Conservation (phyloP, 2,113 vertebrate genomes). For the Procavia capensis region DNA sequence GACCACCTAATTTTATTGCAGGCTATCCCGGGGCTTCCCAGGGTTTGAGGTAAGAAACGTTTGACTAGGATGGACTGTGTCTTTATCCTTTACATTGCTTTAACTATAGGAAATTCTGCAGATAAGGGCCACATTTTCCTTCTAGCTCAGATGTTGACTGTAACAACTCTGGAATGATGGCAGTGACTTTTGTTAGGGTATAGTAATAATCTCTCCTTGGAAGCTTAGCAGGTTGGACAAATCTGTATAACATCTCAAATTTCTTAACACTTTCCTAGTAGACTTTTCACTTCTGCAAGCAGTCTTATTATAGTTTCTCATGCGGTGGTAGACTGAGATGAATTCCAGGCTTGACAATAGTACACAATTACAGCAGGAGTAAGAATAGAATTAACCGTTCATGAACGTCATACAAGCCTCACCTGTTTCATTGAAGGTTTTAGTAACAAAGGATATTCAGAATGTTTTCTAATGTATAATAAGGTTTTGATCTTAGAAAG, state of each 20-base stretch:
- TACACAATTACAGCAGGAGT: not conserved
- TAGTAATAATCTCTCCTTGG: not conserved
- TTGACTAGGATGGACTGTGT: too few species aligned
- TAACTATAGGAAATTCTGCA: too few species aligned
- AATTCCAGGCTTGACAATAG: not conserved
- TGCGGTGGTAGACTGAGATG: not conserved
- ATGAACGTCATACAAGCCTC: conserved; percentile 53
- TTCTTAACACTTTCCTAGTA: conserved; percentile 16
- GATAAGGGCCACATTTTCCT: too few species aligned
- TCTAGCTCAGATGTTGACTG: not conserved
- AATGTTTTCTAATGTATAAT: conserved; percentile 28
- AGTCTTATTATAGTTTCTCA: not conserved
- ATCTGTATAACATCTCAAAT: not conserved
- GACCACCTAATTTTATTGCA: too few species aligned
- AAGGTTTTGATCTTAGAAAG: not conserved
- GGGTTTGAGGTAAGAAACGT: too few species aligned
- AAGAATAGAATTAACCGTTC: conserved; percentile 19
- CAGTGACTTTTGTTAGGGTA: not conserved
- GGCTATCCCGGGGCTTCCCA: too few species aligned
- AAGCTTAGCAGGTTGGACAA: not conserved
- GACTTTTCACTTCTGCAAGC: conserved; percentile 12
- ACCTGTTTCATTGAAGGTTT: conserved; percentile 51
- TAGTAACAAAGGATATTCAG: conserved; percentile 34
- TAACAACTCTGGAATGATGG: not conserved
- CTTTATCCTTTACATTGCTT: too few species aligned